These are phyloP conservation scores for Holacanthella duospinosa DNA, from an alignment of 2,888 invertebrate genomes.

Conservation along the genomic window DNA sequence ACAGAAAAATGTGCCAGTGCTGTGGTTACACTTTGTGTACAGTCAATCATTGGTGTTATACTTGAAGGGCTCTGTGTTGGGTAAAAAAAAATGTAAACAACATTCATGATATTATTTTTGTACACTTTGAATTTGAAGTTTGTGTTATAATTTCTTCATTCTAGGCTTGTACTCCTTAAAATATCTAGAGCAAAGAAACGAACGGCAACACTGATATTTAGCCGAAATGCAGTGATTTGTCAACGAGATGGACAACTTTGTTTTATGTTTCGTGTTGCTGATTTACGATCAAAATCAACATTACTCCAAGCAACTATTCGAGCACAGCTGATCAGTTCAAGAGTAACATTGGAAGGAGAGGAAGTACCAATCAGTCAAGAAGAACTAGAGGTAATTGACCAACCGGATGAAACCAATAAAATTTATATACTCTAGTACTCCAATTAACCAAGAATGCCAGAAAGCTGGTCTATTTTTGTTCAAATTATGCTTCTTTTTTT, in stretches of 20 bases:
- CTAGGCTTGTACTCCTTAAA: conserved; percentile 69
- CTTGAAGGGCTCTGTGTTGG: conserved; percentile 48
- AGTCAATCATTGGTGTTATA: conserved; percentile 29
- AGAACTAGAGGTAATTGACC: conserved; percentile 44
- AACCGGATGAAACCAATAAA: too few relatives aligned
- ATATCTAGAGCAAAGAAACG: conserved; percentile 88
- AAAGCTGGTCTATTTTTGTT: too few relatives aligned
- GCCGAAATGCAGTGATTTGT: conserved; percentile 74
- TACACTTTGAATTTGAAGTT: too few relatives aligned
- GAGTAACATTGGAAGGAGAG: conserved; percentile 17
- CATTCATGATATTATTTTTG: too few relatives aligned
- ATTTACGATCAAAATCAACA: conserved; percentile 12
- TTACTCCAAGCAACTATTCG: conserved; percentile 13
- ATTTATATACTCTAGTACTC: too few relatives aligned
- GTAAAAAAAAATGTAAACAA: too few relatives aligned
- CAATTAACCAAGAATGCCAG: too few relatives aligned
- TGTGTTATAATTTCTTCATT: too few relatives aligned
- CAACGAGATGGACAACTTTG: conserved; percentile 73
- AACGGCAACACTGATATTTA: conserved; percentile 85
- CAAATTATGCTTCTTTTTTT: too few relatives aligned
- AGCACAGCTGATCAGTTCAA: conserved; percentile 14
- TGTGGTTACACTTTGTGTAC: conserved; percentile 20
- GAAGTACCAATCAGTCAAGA: conserved; percentile 13
- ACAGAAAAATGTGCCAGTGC: conserved; percentile 27
- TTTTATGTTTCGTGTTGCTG: conserved; percentile 49